Percentiles rank a stretch among this genome's conserved stretches.
Evolutionary conservation across 2,888 invertebrate species (phyloP).

Genomic region (Leptopilina syphax): DNA sequence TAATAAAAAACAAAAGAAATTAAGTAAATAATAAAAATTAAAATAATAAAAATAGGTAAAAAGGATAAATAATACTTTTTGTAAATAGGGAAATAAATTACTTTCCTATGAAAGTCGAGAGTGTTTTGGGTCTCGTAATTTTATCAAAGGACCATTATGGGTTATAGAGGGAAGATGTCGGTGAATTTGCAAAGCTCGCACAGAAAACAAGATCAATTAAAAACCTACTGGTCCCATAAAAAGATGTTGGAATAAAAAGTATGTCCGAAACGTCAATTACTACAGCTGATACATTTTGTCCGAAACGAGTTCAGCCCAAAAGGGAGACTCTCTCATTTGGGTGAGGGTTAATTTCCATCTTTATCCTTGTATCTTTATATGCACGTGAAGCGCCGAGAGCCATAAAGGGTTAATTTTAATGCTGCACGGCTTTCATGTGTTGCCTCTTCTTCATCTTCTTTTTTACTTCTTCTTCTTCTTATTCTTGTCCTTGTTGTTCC

Average conservation of each 20-base stretch:
- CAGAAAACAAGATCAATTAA: conserved; percentile 25
- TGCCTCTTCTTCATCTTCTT: not conserved
- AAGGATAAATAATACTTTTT: not conserved
- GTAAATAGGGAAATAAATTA: not conserved
- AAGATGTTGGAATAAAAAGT: conserved; percentile 29
- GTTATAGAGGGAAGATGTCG: not conserved
- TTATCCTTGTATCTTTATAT: conserved; percentile 39
- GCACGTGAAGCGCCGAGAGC: conserved; percentile 39
- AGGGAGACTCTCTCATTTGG: conserved; percentile 9
- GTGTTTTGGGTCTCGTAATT: too few species aligned
- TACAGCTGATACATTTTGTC: conserved; percentile 40
- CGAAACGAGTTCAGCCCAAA: conserved; percentile 21
- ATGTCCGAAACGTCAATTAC: conserved; percentile 36
- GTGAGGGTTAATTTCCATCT: conserved; percentile 36
- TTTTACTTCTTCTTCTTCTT: too few species aligned
- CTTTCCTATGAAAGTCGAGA: too few species aligned
- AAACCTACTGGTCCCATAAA: conserved; percentile 36
- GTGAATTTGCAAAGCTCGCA: conserved; percentile 21
- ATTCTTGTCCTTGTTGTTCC: too few species aligned
- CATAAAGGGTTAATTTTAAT: conserved; percentile 36
- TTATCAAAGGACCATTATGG: not conserved
- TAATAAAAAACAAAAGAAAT: too few species aligned
- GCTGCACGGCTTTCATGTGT: conserved; percentile 34
- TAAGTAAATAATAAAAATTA: too few species aligned
- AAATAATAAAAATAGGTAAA: too few species aligned